These are phyloP conservation scores for Pammene fasciana DNA, from an alignment of 2,888 invertebrate genomes.

Conservation along the genomic window DNA sequence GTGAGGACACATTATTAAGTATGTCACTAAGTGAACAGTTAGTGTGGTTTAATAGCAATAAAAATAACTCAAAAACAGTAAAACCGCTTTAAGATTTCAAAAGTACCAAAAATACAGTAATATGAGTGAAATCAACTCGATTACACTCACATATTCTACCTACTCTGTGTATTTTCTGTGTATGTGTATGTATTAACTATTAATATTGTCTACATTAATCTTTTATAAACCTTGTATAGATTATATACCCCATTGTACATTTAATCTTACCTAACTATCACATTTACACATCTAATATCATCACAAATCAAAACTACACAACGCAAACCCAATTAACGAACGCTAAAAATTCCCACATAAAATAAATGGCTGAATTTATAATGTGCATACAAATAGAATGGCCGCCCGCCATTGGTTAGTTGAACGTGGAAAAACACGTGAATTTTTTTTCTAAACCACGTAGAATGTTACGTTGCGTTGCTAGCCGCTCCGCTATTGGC, in stretches of 20 bases:
- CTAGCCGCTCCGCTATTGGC: slow-evolving; percentile 65
- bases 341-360: slow-evolving; percentile 58
- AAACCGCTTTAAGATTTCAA: too few species aligned
- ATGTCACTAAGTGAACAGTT: too few species aligned
- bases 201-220: too few species aligned
- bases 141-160: too few species aligned
- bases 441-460: slow-evolving; percentile 79
- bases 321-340: slow-evolving; percentile 29
- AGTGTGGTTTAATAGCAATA: too few species aligned
- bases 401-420: slow-evolving; percentile 69
- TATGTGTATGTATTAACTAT: too few species aligned
- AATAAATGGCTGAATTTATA: slow-evolving; percentile 64
- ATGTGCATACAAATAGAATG: slow-evolving; percentile 63
- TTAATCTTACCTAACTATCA: slow-evolving; percentile 2
- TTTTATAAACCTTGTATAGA: too few species aligned
- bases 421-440: slow-evolving; percentile 79
- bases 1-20: too few species aligned
- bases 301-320: slow-evolving; percentile 30
- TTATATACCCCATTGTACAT: slow-evolving; percentile 3
- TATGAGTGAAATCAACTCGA: too few species aligned
- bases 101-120: too few species aligned
- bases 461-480: slow-evolving; percentile 75
- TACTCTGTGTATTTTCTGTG: too few species aligned
- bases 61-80: too few species aligned
- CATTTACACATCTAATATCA: slow-evolving; percentile 24